These are phyloP conservation scores for Xylota sylvarum DNA, from an alignment of 2,888 invertebrate species.

Conservation along the genomic window DNA sequence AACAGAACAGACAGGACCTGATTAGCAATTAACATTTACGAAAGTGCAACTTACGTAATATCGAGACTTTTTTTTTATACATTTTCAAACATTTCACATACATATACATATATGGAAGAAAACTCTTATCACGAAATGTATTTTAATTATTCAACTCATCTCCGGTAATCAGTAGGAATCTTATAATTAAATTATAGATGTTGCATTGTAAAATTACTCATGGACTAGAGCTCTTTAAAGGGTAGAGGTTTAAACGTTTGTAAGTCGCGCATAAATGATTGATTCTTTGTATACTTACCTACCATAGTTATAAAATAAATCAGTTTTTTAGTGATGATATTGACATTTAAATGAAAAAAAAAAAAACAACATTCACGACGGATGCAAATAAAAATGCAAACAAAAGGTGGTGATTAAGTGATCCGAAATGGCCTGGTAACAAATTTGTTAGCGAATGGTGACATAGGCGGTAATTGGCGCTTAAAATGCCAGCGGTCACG, in stretches of 20 bases:
- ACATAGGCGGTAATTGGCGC: constrained; percentile 14
- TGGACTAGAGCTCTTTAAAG: constrained; percentile 14
- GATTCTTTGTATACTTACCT: not conserved
- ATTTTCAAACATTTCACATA: not conserved
- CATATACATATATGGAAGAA: not conserved
- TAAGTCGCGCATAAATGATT: constrained; percentile 1
- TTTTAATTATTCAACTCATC: constrained; percentile 5
- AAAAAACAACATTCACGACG: not conserved
- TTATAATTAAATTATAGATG: not conserved
- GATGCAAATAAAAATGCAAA: constrained; percentile 32
- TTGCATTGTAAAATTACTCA: not conserved
- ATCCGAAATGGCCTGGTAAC: constrained; percentile 33
- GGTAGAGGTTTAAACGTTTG: constrained; percentile 6
- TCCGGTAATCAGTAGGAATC: constrained; percentile 1
- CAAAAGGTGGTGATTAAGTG: constrained; percentile 24
- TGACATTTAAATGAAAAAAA: constrained; percentile 24
- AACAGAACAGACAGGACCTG: constrained; percentile 48
- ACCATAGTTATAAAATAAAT: constrained; percentile 21
- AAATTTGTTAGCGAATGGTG: not conserved
- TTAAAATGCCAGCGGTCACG: constrained; percentile 35
- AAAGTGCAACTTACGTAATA: constrained; percentile 61
- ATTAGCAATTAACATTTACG: constrained; percentile 61
- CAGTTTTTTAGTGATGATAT: constrained; percentile 26
- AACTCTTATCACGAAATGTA: constrained; percentile 37
- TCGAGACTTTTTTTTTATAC: constrained; percentile 11